phyloP scores from a whole-genome alignment of 2,113 vertebrate species.

The Lanius ludovicianus region DNA sequence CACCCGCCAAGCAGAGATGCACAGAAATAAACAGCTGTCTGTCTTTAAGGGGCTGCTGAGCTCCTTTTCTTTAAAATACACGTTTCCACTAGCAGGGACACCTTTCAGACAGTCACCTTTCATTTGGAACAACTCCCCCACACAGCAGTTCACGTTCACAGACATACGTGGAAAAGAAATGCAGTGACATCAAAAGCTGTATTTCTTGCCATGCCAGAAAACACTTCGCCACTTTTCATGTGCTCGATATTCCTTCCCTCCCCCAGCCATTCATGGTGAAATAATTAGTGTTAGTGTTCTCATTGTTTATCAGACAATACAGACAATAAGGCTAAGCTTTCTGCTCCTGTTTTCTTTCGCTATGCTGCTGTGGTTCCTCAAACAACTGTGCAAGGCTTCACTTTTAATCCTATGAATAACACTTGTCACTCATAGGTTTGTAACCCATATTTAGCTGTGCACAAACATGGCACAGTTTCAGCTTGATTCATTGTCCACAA shows the following conservation, averaged over 20 bases:
- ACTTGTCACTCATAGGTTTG: constrained; percentile 74
- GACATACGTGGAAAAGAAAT: background rate
- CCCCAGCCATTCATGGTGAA: constrained; percentile 55
- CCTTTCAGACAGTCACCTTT: background rate
- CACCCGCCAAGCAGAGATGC: background rate
- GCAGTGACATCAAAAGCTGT: background rate
- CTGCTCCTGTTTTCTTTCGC: constrained; percentile 62
- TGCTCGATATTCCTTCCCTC: background rate
- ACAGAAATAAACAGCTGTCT: background rate
- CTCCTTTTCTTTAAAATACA: background rate
- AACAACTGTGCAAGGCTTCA: constrained; percentile 69
- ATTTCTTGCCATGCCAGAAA: background rate
- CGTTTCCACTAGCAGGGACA: background rate
- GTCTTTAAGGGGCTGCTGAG: background rate
- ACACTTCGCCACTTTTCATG: background rate
- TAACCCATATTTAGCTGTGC: constrained; percentile 74
- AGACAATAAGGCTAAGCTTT: constrained; percentile 67
- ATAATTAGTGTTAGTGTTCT: constrained; percentile 67
- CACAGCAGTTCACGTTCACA: rapidly evolving
- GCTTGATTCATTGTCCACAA: constrained; percentile 57
- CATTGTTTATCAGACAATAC: constrained; percentile 72
- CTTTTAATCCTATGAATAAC: constrained; percentile 79
- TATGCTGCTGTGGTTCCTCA: constrained; percentile 66
- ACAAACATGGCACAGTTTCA: constrained; percentile 65
- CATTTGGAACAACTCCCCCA: background rate